phyloP scores from a whole-genome alignment of 2,888 invertebrate genomes.

The Steinernema carpocapsae region DNA sequence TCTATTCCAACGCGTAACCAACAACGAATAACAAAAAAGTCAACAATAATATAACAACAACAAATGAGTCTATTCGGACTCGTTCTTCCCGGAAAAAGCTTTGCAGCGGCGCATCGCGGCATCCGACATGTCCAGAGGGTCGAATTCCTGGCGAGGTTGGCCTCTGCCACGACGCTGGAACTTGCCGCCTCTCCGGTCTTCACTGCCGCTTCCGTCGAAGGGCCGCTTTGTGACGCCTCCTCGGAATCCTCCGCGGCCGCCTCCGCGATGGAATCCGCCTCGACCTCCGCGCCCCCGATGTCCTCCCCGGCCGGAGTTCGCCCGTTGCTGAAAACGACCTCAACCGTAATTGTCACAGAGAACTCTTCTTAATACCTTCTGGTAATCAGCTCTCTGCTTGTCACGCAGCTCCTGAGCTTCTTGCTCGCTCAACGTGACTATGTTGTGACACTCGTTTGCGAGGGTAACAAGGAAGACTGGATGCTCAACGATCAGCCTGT shows the following conservation, averaged over 20 bases:
- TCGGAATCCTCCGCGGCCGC: conserved; percentile 37
- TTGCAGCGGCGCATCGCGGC: conserved; percentile 7
- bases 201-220: neutral
- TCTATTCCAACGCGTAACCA: neutral
- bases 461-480: conserved; percentile 55
- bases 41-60: conserved; percentile 11
- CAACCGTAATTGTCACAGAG: neutral
- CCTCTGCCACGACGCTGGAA: conserved; percentile 24
- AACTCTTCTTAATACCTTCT: neutral
- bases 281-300: conserved; percentile 41
- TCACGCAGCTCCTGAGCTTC: conserved; percentile 41
- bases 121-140: conserved; percentile 18
- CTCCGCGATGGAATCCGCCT: conserved; percentile 34
- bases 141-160: conserved; percentile 3
- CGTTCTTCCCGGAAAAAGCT: neutral
- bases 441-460: conserved; percentile 44
- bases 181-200: conserved; percentile 27
- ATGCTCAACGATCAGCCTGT: conserved; percentile 57
- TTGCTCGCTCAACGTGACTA: conserved; percentile 25
- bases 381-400: conserved; percentile 17
- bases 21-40: neutral
- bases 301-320: conserved; percentile 39
- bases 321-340: conserved; percentile 14
- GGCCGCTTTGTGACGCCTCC: conserved; percentile 16
- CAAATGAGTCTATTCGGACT: neutral